Conservation (phyloP, 2,888 invertebrate species). For the Diaphora mendica region DNA sequence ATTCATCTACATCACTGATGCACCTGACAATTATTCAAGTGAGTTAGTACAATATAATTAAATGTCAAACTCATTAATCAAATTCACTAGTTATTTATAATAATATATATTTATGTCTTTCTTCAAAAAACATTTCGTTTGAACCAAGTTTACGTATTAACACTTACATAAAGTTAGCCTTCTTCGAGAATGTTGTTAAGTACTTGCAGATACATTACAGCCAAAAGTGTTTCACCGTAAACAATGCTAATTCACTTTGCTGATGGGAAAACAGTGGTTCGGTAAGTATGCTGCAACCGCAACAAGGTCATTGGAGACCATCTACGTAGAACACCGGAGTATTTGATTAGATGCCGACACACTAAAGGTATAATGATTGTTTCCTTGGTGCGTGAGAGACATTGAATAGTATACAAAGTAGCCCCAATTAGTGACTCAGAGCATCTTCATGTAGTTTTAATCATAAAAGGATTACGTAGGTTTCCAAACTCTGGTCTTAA, state of each 20-base stretch:
- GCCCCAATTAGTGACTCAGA: background rate
- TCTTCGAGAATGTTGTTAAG: slow-evolving; percentile 2
- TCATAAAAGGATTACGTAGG: background rate
- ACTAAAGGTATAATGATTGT: slow-evolving; percentile 9
- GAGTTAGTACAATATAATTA: background rate
- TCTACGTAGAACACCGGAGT: slow-evolving; percentile 25
- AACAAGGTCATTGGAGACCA: slow-evolving; percentile 44
- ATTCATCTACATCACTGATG: background rate
- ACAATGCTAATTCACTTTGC: slow-evolving; percentile 32
- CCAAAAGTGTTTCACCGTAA: slow-evolving; percentile 23
- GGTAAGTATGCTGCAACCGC: slow-evolving; percentile 45
- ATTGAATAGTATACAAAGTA: background rate
- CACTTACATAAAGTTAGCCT: background rate
- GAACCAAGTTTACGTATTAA: background rate
- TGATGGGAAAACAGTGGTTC: slow-evolving; percentile 39
- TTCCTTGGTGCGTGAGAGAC: background rate
- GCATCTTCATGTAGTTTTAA: background rate
- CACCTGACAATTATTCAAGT: background rate
- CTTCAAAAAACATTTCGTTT: background rate
- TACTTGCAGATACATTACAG: slow-evolving; percentile 7
- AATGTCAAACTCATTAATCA: background rate
- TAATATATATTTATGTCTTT: background rate
- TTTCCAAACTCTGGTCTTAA: background rate
- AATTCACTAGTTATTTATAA: background rate
- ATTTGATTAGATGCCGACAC: slow-evolving; percentile 8